These are phyloP conservation scores for Rhincodon typus DNA, from an alignment of 2,797 vertebrate genomes.

Conservation along the genomic window DNA sequence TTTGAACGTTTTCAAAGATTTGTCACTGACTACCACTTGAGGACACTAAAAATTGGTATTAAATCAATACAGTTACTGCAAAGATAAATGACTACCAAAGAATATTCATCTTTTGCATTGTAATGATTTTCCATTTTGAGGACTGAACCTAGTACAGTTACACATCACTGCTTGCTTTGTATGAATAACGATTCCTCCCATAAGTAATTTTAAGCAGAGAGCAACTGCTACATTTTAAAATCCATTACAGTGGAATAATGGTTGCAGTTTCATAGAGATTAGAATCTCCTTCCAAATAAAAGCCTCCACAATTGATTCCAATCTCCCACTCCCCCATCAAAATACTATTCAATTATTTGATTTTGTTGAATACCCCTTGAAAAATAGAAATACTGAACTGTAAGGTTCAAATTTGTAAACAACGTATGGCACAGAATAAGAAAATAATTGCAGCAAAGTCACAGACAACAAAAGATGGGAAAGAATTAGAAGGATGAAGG, in stretches of 20 bases:
- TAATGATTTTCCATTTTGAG: background rate
- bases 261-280: background rate
- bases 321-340: background rate
- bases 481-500: background rate
- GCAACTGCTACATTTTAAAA: background rate
- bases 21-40: background rate
- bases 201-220: background rate
- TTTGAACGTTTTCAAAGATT: background rate
- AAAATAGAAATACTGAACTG: background rate
- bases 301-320: background rate
- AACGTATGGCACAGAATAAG: background rate
- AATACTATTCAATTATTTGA: background rate
- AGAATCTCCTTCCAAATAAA: background rate
- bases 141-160: background rate
- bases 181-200: background rate
- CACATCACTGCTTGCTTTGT: background rate
- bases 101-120: background rate
- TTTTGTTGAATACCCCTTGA: background rate
- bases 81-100: background rate
- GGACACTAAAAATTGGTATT: conserved; percentile 8
- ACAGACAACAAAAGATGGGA: background rate
- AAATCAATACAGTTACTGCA: conserved; percentile 19
- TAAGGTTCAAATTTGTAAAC: background rate
- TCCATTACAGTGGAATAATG: background rate
- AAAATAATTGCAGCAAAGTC: background rate